phyloP scores from a whole-genome alignment of 1,140 invertebrate genomes.

The Cydia strobilella region DNA sequence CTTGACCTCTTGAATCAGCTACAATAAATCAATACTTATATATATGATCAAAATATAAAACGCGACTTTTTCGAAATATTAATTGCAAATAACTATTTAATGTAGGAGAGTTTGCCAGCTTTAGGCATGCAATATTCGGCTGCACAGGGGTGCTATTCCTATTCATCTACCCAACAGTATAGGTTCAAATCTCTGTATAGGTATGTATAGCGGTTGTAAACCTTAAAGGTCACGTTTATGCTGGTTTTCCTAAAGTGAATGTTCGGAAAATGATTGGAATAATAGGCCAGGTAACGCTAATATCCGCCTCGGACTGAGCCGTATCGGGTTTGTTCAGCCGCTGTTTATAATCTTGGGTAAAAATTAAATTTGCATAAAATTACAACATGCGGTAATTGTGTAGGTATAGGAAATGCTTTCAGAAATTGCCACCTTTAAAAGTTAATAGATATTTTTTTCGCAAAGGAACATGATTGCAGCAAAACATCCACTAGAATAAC shows the following conservation, averaged over 20 bases:
- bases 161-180: not conserved
- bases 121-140: constrained; percentile 18
- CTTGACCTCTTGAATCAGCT: too few relatives aligned
- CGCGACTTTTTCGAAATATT: not conserved
- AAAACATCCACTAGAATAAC: not conserved
- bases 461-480: not conserved
- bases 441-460: not conserved
- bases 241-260: not conserved
- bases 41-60: not conserved
- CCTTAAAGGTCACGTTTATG: not conserved
- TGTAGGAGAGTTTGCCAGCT: not conserved
- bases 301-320: constrained; percentile 12
- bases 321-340: constrained; percentile 22
- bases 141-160: not conserved
- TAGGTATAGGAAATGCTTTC: not conserved
- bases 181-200: not conserved
- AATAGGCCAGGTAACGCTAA: constrained; percentile 2
- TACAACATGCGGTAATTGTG: not conserved
- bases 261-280: not conserved
- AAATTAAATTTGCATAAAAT: not conserved
- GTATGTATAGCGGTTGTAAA: not conserved
- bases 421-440: not conserved
- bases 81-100: constrained; percentile 1
- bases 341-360: not conserved
- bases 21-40: not conserved